phyloP scores from a whole-genome alignment of 2,888 invertebrate species.

The Rhagonycha lutea region DNA sequence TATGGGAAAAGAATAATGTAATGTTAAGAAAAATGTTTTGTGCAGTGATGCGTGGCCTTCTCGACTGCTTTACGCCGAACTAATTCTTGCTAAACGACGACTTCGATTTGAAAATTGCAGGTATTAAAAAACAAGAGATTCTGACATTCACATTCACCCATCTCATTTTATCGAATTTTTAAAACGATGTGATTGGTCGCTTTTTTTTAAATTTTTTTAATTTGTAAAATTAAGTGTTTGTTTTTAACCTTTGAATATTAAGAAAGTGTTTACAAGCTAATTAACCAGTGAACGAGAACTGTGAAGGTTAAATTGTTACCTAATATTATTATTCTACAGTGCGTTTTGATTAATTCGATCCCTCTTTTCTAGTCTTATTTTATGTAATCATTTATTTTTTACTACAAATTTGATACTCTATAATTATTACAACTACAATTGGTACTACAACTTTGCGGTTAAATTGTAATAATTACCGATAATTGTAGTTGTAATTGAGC shows the following conservation, averaged over 20 bases:
- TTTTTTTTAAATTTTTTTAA: neutral
- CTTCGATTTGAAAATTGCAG: conserved; percentile 1
- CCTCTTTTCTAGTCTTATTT: neutral
- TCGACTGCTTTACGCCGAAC: conserved; percentile 4
- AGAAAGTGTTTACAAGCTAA: neutral
- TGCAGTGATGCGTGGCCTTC: conserved; percentile 14
- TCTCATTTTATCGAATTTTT: neutral
- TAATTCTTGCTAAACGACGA: conserved; percentile 5
- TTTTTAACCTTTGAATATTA: neutral
- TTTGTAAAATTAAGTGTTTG: neutral
- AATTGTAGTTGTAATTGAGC: neutral
- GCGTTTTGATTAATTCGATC: neutral
- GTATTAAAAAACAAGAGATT: neutral
- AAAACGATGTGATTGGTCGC: neutral
- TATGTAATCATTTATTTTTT: neutral
- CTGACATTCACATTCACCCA: neutral
- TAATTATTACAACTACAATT: too few species aligned
- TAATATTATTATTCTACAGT: neutral
- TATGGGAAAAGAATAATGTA: conserved; percentile 10
- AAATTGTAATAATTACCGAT: neutral
- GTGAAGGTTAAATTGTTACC: neutral
- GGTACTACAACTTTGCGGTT: neutral
- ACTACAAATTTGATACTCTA: too few species aligned
- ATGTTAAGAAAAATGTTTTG: conserved; percentile 14
- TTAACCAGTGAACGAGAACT: neutral